phyloP scores from a whole-genome alignment of 2,797 vertebrate genomes.

The Sebastes aleutianus region DNA sequence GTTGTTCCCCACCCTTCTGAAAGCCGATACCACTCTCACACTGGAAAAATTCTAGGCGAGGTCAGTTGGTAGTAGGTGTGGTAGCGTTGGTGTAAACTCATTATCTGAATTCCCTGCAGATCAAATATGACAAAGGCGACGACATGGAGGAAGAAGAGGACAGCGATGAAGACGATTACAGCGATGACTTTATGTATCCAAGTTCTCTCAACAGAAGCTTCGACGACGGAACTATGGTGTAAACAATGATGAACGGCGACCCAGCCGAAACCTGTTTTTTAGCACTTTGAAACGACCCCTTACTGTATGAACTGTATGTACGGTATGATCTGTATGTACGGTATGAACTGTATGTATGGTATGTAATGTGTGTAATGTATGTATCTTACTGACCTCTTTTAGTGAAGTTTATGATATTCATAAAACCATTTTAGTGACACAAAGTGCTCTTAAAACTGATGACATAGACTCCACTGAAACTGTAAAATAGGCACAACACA shows the following conservation, averaged over 20 bases:
- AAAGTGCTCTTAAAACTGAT: neutral
- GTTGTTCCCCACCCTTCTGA: neutral
- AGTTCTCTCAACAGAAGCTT: neutral
- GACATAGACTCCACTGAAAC: neutral
- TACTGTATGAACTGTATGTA: neutral
- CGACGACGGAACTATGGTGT: neutral
- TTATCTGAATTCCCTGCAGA: neutral
- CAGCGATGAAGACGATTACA: neutral
- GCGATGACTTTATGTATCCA: neutral
- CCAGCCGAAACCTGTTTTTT: neutral
- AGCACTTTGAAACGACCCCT: neutral
- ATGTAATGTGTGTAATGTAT: too few relatives aligned
- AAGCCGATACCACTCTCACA: neutral
- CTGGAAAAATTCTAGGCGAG: neutral
- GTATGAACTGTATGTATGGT: neutral
- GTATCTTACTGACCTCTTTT: neutral
- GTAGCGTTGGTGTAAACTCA: neutral
- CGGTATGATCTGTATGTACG: too few relatives aligned
- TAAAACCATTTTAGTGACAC: neutral
- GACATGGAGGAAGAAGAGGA: neutral
- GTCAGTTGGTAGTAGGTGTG: neutral
- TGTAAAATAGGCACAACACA: neutral
- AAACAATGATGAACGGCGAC: fast-evolving
- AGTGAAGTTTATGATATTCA: neutral
- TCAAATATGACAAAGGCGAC: neutral